Conservation (phyloP, 2,888 invertebrate genomes). For the Encarsia formosa region DNA sequence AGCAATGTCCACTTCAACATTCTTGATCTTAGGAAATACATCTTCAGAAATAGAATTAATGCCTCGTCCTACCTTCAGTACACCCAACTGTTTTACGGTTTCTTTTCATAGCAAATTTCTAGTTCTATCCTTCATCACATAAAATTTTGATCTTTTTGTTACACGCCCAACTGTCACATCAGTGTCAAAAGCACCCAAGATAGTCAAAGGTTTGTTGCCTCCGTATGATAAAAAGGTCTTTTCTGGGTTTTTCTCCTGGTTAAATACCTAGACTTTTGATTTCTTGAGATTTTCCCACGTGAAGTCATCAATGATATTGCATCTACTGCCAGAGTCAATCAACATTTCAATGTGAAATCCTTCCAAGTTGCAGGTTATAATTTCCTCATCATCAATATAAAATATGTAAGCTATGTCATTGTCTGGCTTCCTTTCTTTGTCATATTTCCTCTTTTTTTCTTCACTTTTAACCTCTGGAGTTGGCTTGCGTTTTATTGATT, state of each 20-base stretch:
- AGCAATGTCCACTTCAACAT: slow-evolving; percentile 32
- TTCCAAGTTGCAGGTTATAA: no score
- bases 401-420: not conserved
- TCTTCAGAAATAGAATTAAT: not conserved
- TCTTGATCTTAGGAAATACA: slow-evolving; percentile 34
- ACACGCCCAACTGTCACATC: slow-evolving; percentile 6
- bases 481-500: not conserved
- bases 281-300: no score
- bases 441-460: not conserved
- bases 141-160: slow-evolving; percentile 24
- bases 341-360: no score
- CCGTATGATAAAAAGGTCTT: not conserved
- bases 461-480: not conserved
- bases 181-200: slow-evolving; percentile 1
- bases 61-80: slow-evolving; percentile 29
- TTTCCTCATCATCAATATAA: not conserved
- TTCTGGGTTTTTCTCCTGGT: not conserved
- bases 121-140: slow-evolving; percentile 18
- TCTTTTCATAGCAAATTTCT: slow-evolving; percentile 29
- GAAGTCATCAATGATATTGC: no score
- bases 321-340: no score
- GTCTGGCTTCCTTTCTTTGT: not conserved
- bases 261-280: not conserved
- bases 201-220: not conserved
- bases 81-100: slow-evolving; percentile 26